phyloP scores from a whole-genome alignment of 1,140 invertebrate species.

The Bactericera cockerelli region DNA sequence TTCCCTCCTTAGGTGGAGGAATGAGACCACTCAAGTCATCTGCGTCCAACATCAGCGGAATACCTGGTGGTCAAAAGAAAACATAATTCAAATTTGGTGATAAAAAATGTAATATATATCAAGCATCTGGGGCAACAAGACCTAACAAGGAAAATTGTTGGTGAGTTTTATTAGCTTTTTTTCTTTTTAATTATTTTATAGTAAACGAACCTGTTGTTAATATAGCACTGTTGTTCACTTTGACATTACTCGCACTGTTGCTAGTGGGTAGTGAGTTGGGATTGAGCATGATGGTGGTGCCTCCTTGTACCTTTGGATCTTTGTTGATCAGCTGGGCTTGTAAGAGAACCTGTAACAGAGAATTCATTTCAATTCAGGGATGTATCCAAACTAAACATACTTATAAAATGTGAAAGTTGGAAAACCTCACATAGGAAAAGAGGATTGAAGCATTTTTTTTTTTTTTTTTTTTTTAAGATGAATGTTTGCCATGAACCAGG shows the following conservation, averaged over 20 bases:
- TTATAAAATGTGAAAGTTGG: too few species aligned
- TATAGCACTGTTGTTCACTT: conserved; percentile 36
- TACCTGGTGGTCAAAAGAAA: conserved; percentile 31
- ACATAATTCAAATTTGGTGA: too few species aligned
- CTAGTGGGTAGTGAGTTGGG: conserved; percentile 30
- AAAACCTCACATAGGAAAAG: too few species aligned
- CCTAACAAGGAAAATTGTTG: too few species aligned
- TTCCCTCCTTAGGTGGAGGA: conserved; percentile 57
- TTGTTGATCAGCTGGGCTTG: conserved; percentile 20
- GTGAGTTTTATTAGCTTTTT: too few species aligned
- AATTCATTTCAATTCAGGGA: too few species aligned
- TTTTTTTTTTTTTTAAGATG: too few species aligned
- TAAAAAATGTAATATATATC: too few species aligned
- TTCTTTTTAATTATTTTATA: conserved; percentile 8
- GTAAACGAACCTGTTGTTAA: conserved; percentile 37
- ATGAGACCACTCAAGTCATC: conserved; percentile 42
- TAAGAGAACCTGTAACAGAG: conserved; percentile 17
- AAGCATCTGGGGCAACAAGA: too few species aligned
- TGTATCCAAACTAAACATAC: too few species aligned
- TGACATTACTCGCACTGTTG: conserved; percentile 20
- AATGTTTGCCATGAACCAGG: too few species aligned
- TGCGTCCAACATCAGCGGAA: conserved; percentile 52
- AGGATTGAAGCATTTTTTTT: too few species aligned
- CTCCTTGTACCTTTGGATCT: conserved; percentile 15
- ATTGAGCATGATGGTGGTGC: conserved; percentile 37